Evolutionary conservation across 1,140 invertebrate genomes (phyloP), one percentile per base, ranked within the genome.

Genomic region (Lepeophtheirus salmonis): DNA sequence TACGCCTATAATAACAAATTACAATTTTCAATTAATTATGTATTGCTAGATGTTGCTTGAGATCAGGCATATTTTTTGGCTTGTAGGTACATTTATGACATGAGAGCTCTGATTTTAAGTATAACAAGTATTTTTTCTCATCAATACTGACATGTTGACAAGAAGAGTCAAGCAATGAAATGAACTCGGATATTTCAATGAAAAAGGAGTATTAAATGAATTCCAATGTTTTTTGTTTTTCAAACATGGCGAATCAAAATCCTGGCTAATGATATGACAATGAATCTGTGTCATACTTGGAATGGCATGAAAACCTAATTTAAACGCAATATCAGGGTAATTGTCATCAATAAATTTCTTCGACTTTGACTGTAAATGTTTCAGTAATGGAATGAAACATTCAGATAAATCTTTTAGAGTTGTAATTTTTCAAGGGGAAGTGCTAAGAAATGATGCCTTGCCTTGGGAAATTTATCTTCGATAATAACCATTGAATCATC

Each of bases 161-260:
- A 50, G 2, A 16, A 51, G 20, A n/a, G 23, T 14, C 49, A 14
- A 16, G 51, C 22, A 24, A 25, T 4, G 12, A 22, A 24, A 55
- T 66, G 66, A 71, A 75, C 87, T 84, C 77, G 75, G 77, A 64
- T 54, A 79, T 82, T 51, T 79, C 73, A 54, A 86, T 67, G 68
- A 92, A 91, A 67, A 85, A 4, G 77, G 70, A 1, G 87, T 86
- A 2, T 79, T 89, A 67, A 89, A 94, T 57, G 81, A 86, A 71
- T 91, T 91, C 86, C 87, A 94, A 67, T 94, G 88, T 64, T 83
- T 78, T 69, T 87, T 87, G 0, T 76, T 88, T 73, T 89, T 91
- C 50, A 92, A 69, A 67, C 76, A 79, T 3, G 77, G 73, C 25
- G 85, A 89, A 61, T 83, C 74, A 72, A 91, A 88, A 69, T 94